Percentiles rank a stretch among this genome's conserved stretches.
Conservation (phyloP, 2,113 vertebrate species). For the Charina bottae region DNA sequence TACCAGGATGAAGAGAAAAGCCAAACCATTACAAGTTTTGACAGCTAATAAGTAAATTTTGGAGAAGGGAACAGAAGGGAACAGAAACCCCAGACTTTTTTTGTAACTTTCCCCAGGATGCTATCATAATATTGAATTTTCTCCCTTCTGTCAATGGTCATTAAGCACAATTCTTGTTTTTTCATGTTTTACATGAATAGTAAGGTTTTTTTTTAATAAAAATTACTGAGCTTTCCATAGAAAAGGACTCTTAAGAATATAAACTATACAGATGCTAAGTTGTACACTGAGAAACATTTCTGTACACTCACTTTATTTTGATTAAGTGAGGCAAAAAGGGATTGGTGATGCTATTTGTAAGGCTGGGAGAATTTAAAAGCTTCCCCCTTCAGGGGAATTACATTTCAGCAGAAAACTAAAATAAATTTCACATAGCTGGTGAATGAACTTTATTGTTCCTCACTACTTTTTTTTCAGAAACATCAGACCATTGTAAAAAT, state of each 20-base stretch:
- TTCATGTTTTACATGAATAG: slow-evolving; percentile 83
- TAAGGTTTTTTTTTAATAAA: slow-evolving; percentile 80
- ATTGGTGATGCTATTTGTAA: slow-evolving; percentile 51
- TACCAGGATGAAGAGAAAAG: slow-evolving; percentile 47
- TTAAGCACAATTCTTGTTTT: slow-evolving; percentile 63
- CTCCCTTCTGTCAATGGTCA: slow-evolving; percentile 65
- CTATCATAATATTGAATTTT: slow-evolving; percentile 53
- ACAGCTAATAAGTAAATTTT: slow-evolving; percentile 19
- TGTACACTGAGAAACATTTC: slow-evolving; percentile 76
- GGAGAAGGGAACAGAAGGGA: slow-evolving; percentile 38
- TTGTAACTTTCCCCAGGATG: slow-evolving; percentile 55
- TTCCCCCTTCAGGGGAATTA: slow-evolving; percentile 44
- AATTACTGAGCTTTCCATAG: slow-evolving; percentile 82
- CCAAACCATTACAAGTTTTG: slow-evolving; percentile 51
- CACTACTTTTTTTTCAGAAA: slow-evolving; percentile 46
- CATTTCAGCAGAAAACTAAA: slow-evolving; percentile 43
- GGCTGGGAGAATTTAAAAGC: slow-evolving; percentile 43
- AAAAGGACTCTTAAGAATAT: slow-evolving; percentile 77
- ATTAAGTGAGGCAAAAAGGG: slow-evolving; percentile 71
- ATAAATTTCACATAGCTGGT: slow-evolving; percentile 53
- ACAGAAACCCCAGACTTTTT: slow-evolving; percentile 44
- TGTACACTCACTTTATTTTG: slow-evolving; percentile 78
- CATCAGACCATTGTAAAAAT: slow-evolving; percentile 42
- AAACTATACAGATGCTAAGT: slow-evolving; percentile 77
- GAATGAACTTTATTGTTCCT: slow-evolving; percentile 58